Percentiles rank a stretch among this genome's conserved stretches.
Evolutionary conservation across 92 coral and sea anemone genomes (phyloP).

Genomic region (Plumapathes pennacea): DNA sequence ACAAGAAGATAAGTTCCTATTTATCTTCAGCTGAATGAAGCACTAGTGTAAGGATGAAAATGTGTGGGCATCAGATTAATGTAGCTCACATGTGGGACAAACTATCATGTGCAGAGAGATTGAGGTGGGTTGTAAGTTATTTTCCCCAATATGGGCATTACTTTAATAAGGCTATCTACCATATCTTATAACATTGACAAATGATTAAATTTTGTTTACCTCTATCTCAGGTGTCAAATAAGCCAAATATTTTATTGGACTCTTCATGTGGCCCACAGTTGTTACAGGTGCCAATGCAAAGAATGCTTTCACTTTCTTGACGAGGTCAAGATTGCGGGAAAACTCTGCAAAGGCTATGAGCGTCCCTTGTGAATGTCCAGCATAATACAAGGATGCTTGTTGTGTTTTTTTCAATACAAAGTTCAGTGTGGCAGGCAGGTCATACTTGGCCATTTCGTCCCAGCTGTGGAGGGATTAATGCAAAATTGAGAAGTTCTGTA

Average conservation of each 20-base stretch:
- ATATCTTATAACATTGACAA: too few relatives aligned
- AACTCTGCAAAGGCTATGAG: slow-evolving; percentile 82
- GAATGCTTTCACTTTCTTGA: slow-evolving; percentile 77
- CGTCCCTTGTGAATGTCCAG: slow-evolving; percentile 93
- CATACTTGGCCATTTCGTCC: slow-evolving; percentile 96
- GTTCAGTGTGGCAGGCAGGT: slow-evolving; percentile 84
- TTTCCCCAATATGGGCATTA: too few relatives aligned
- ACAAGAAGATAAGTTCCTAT: too few relatives aligned
- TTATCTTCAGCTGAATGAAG: too few relatives aligned
- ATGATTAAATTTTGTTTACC: slow-evolving; percentile 25
- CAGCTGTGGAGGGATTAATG: slow-evolving; percentile 41
- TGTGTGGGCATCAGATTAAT: too few relatives aligned
- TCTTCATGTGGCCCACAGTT: slow-evolving; percentile 75
- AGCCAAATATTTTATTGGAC: slow-evolving; percentile 67
- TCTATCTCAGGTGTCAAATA: slow-evolving; percentile 65
- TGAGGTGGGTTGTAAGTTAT: too few relatives aligned
- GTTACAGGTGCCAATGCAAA: slow-evolving; percentile 90
- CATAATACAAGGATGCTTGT: slow-evolving; percentile 72
- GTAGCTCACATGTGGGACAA: too few relatives aligned
- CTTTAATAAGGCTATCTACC: too few relatives aligned
- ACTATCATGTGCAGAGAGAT: too few relatives aligned
- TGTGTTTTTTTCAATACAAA: slow-evolving; percentile 69
- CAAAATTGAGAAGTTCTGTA: too few relatives aligned
- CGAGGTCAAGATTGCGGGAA: slow-evolving; percentile 69
- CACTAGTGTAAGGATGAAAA: too few relatives aligned